These are phyloP conservation scores for Chymomyza amoena DNA, from an alignment of 2,888 invertebrate genomes.

Conservation along the genomic window DNA sequence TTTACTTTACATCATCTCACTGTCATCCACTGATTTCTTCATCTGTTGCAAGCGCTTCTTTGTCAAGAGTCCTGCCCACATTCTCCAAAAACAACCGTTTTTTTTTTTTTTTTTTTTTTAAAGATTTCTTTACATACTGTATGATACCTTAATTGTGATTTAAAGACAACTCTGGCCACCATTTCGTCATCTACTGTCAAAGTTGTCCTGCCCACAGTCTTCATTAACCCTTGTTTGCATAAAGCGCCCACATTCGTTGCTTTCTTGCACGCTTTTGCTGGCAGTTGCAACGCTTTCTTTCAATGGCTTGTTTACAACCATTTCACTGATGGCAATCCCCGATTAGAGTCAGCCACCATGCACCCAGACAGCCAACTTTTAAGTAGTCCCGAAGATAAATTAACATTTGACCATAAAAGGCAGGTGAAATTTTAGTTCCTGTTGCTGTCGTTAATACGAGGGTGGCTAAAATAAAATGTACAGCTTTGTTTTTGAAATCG, in stretches of 20 bases:
- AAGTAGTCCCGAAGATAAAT: constrained; percentile 44
- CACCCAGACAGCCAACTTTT: not conserved
- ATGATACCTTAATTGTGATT: not conserved
- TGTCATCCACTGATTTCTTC: not conserved
- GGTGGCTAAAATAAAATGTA: not conserved
- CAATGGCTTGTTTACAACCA: constrained; percentile 53
- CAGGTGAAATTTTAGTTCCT: constrained; percentile 55
- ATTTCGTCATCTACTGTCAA: not conserved
- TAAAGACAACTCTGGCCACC: not conserved
- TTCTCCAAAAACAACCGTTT: not conserved
- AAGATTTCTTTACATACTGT: not conserved
- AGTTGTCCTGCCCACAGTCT: not conserved
- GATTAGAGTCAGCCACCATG: constrained; percentile 27
- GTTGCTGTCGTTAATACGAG: not conserved
- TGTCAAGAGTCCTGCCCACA: not conserved
- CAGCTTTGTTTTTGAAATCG: no score
- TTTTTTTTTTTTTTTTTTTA: not conserved
- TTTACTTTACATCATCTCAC: not conserved
- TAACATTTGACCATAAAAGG: constrained; percentile 49
- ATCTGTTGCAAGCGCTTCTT: no score
- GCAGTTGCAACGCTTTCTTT: constrained; percentile 15
- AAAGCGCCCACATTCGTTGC: not conserved
- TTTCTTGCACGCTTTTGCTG: not conserved
- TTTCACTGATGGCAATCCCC: constrained; percentile 39
- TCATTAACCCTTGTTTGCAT: not conserved